A percentile compares a stretch with the other conserved stretches of the same genome.
Evolutionary conservation across 2,797 vertebrate genomes (phyloP).

Genomic region (Champsocephalus esox): DNA sequence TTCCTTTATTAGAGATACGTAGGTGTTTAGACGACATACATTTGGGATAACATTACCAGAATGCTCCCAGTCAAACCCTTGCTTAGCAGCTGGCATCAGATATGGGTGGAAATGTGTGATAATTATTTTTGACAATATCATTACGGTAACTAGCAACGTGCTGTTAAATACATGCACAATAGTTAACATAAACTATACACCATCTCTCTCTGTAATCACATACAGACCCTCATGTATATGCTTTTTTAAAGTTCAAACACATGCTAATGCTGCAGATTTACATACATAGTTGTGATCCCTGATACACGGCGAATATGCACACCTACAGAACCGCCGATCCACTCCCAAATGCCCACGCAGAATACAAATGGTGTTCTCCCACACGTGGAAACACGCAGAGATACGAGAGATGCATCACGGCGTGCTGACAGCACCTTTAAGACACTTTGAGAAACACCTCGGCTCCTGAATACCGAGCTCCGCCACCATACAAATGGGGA

Average conservation of each 20-base stretch:
- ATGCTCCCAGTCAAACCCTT: too few species aligned
- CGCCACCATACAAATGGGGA: conserved; percentile 65
- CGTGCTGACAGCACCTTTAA: conserved; percentile 75
- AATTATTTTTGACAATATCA: too few species aligned
- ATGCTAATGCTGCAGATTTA: conserved; percentile 55
- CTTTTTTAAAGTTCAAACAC: conserved; percentile 34
- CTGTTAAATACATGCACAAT: too few species aligned
- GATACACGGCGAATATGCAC: conserved; percentile 39
- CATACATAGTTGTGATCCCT: conserved; percentile 29
- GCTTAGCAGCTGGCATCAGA: too few species aligned
- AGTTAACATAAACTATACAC: too few species aligned
- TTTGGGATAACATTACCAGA: too few species aligned
- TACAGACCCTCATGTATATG: neutral
- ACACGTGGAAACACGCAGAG: conserved; percentile 61
- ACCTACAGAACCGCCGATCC: conserved; percentile 46
- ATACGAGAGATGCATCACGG: conserved; percentile 75
- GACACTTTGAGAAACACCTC: conserved; percentile 72
- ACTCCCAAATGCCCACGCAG: conserved; percentile 27
- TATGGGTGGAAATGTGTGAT: too few species aligned
- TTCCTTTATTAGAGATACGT: too few species aligned
- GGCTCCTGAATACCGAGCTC: conserved; percentile 56
- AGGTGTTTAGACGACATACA: too few species aligned
- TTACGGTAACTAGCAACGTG: too few species aligned
- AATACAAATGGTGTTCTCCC: conserved; percentile 72
- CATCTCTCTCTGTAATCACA: too few species aligned